Evolutionary conservation across 2,888 invertebrate genomes (phyloP).

Genomic region (Lamproptera curius): DNA sequence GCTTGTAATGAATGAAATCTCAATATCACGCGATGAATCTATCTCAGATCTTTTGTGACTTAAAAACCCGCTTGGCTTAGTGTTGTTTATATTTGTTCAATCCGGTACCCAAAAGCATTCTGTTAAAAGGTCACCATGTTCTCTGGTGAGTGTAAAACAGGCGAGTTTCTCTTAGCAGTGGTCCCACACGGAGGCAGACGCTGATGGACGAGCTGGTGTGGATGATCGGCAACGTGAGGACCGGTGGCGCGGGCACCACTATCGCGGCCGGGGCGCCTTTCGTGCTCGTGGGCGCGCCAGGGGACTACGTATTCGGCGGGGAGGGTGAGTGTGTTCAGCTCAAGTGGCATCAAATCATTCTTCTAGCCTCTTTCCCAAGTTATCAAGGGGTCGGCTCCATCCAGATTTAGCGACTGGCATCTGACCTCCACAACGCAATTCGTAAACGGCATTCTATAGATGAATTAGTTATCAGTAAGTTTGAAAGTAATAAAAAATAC

Average conservation of each 20-base stretch:
- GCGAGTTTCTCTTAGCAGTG: background rate
- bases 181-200: conserved; percentile 38
- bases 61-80: background rate
- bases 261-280: conserved; percentile 61
- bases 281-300: conserved; percentile 67
- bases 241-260: conserved; percentile 45
- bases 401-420: too few relatives aligned
- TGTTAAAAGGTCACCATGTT: background rate
- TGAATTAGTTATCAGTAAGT: too few relatives aligned
- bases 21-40: too few relatives aligned
- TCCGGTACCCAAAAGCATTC: background rate
- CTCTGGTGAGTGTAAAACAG: background rate
- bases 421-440: too few relatives aligned
- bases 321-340: too few relatives aligned
- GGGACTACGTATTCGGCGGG: conserved; percentile 70
- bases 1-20: too few relatives aligned
- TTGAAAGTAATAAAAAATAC: too few relatives aligned
- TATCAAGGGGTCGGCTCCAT: too few relatives aligned
- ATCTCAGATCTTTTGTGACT: too few relatives aligned
- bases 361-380: too few relatives aligned
- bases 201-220: conserved; percentile 65
- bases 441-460: too few relatives aligned
- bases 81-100: background rate
- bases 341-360: too few relatives aligned
- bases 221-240: conserved; percentile 62